A percentile compares a stretch with the other conserved stretches of the same genome.
phyloP scores from a whole-genome alignment of 2,113 vertebrate species.

The Nettapus auritus region DNA sequence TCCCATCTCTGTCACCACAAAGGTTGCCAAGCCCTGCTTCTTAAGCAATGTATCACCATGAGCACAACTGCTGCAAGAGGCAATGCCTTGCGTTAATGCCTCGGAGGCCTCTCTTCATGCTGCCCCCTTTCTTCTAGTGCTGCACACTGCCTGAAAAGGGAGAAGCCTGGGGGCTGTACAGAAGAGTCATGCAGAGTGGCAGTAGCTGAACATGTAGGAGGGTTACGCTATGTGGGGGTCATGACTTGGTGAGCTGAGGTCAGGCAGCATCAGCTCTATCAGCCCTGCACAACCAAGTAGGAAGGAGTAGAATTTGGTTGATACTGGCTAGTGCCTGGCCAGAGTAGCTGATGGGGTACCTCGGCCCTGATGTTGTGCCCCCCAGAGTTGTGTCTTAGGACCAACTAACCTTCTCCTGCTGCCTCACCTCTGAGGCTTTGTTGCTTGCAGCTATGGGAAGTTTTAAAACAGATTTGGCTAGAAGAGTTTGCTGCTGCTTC shows the following conservation, averaged over 20 bases:
- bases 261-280: background rate
- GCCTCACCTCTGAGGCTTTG: background rate
- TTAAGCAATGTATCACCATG: background rate
- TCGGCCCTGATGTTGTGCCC: background rate
- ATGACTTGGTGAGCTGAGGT: background rate
- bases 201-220: accelerated
- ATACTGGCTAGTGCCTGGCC: background rate
- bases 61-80: background rate
- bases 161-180: background rate
- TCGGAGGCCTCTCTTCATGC: background rate
- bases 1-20: background rate
- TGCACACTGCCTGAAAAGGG: background rate
- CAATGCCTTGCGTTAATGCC: background rate
- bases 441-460: background rate
- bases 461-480: background rate
- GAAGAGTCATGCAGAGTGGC: background rate
- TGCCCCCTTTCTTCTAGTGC: background rate
- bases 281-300: background rate
- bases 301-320: background rate
- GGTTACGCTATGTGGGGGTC: background rate
- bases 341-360: background rate
- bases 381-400: background rate
- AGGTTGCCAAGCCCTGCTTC: background rate
- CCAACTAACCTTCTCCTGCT: background rate
- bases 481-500: background rate